Evolutionary conservation across 1,140 invertebrate species (phyloP), one percentile per base, ranked within the genome.

Genomic region (Popillia japonica): DNA sequence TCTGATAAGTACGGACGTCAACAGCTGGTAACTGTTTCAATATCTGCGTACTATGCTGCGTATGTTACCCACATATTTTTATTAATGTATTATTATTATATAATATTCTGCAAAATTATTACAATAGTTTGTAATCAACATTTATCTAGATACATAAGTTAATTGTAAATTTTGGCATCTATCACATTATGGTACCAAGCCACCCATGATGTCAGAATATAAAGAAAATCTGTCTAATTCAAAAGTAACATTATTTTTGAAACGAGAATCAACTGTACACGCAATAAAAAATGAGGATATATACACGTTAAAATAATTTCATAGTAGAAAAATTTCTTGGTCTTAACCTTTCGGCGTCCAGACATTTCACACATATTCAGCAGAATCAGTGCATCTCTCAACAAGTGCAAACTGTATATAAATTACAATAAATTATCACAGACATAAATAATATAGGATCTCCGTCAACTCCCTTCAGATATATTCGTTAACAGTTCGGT

Each of bases 1-100:
- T 68, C 61, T 68, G 61, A 68, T 68, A 68, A 68, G 17, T 22
- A 34, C 61, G 22, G 61, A 68, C 22, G 61, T 68, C 61, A 68
- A 68, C 61, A 68, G 22, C 61, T 68, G 61, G 22, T 68, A 68
- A 68, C 9, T 11, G 14, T 68, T 68, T 68, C 11, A 68, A 68
- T 68, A 68, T 27, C 22, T 27, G 27, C 20, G 61, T 11, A 68
- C 61, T 34, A 22, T 11, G 22, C 61, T 22, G 61, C 61, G 14
- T 68, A 22, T 34, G 61, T 11, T 34, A 23, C 22, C 22, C 27
- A 27, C 2, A 68, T 27, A 27, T 10, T 68, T 27, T 34, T 48
- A 22, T 17, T 68, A 14, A 68, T 17, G 11, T 68, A 68, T 68
- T 68, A 68, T 27, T 8, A n/a, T n/a, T 23, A 68, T 48, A 48